Percentiles rank a stretch among this genome's conserved stretches.
Conservation (phyloP, 2,113 vertebrate species). For the Machaerirhynchus nigripectus region DNA sequence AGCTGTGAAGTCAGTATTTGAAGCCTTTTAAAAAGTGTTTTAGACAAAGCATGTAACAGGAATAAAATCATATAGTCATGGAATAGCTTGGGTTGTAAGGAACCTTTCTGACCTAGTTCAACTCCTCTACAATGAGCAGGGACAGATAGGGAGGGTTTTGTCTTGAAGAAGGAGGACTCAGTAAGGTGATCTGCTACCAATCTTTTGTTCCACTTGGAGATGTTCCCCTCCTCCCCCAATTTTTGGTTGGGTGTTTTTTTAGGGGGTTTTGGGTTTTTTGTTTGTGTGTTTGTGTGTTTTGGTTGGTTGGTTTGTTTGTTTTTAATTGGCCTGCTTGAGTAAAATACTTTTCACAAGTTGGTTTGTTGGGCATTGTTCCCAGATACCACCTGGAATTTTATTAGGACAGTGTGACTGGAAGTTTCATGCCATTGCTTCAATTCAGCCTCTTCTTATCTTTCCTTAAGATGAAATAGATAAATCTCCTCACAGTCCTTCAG, state of each 20-base stretch:
- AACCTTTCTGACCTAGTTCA: neutral
- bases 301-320: neutral
- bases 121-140: neutral
- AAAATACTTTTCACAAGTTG: neutral
- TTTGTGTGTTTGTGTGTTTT: neutral
- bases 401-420: neutral
- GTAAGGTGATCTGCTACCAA: neutral
- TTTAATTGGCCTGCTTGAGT: neutral
- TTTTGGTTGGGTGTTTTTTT: neutral
- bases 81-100: neutral
- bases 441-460: neutral
- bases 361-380: neutral
- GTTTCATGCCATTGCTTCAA: neutral
- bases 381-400: neutral
- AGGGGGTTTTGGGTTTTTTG: too few species aligned
- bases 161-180: neutral
- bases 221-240: neutral
- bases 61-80: neutral
- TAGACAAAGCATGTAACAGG: neutral
- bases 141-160: neutral
- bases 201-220: neutral
- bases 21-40: neutral
- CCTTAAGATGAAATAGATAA: neutral
- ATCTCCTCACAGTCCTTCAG: slow-evolving; percentile 13
- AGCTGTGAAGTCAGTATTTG: neutral